These are phyloP conservation scores for Arvicanthis niloticus DNA, from an alignment of 2,113 vertebrate genomes.

Conservation along the genomic window DNA sequence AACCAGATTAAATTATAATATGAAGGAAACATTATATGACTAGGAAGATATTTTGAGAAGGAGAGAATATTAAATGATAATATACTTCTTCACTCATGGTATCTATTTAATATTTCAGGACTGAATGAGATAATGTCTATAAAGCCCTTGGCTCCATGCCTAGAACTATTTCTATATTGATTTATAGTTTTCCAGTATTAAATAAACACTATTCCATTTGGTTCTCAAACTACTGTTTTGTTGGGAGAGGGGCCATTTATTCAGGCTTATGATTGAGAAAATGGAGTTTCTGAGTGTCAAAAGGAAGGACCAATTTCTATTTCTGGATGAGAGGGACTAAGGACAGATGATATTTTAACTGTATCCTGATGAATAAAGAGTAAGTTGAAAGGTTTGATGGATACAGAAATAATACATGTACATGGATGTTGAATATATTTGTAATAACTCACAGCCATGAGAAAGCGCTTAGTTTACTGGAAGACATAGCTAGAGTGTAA, in stretches of 20 bases:
- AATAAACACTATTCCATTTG: slow-evolving; percentile 29
- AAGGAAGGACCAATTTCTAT: neutral
- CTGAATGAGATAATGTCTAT: slow-evolving; percentile 66
- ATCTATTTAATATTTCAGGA: slow-evolving; percentile 69
- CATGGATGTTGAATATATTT: neutral
- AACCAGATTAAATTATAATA: neutral
- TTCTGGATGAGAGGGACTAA: neutral
- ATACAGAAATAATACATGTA: neutral
- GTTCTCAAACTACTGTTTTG: neutral
- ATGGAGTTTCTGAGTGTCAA: neutral
- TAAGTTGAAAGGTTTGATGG: neutral
- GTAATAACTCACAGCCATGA: neutral
- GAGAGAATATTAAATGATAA: neutral
- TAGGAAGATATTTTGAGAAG: neutral
- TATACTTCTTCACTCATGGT: neutral
- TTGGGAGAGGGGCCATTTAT: neutral
- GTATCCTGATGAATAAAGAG: neutral
- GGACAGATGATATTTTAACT: neutral
- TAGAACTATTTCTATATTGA: slow-evolving; percentile 51
- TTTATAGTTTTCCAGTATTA: slow-evolving; percentile 56
- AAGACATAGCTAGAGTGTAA: neutral
- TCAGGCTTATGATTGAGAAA: slow-evolving; percentile 18
- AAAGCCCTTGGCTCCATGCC: slow-evolving; percentile 33
- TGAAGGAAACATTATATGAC: neutral
- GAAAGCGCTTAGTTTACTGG: neutral